These are phyloP conservation scores for Acheta domesticus DNA, from an alignment of 2,888 invertebrate genomes.

Conservation along the genomic window DNA sequence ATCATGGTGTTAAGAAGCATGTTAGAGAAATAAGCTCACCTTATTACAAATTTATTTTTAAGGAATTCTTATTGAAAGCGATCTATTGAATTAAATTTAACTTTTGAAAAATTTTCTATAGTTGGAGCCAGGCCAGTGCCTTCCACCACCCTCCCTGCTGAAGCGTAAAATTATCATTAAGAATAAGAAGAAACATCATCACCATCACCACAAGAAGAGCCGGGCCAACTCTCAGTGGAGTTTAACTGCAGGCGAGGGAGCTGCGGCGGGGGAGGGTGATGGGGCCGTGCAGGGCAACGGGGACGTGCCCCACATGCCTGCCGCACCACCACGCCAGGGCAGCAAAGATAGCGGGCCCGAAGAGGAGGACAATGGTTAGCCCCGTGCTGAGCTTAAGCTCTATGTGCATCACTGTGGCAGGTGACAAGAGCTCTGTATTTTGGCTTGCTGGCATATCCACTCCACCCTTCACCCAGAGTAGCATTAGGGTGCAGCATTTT, in stretches of 20 bases:
- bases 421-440: constrained; percentile 18
- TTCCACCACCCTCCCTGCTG: constrained; percentile 81
- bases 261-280: constrained; percentile 26
- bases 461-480: constrained; percentile 6
- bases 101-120: constrained; percentile 35
- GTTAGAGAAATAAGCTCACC: no score
- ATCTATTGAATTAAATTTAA: not conserved
- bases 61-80: no score
- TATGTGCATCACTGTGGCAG: constrained; percentile 18
- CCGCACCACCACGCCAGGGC: constrained; percentile 60
- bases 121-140: constrained; percentile 66
- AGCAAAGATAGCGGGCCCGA: constrained; percentile 74
- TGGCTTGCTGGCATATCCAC: constrained; percentile 11
- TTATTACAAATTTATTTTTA: no score
- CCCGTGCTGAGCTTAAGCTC: constrained; percentile 21
- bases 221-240: constrained; percentile 42
- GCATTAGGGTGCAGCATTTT: constrained; percentile 3
- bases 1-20: no score
- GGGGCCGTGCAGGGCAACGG: constrained; percentile 56
- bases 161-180: constrained; percentile 93
- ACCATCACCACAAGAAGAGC: constrained; percentile 67
- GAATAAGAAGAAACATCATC: constrained; percentile 91
- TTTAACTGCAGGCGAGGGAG: constrained; percentile 38
- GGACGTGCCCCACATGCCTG: constrained; percentile 59
- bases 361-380: constrained; percentile 47